Evolutionary conservation across 2,113 vertebrate genomes (phyloP).

Genomic region (Chloropsis cyanopogon): DNA sequence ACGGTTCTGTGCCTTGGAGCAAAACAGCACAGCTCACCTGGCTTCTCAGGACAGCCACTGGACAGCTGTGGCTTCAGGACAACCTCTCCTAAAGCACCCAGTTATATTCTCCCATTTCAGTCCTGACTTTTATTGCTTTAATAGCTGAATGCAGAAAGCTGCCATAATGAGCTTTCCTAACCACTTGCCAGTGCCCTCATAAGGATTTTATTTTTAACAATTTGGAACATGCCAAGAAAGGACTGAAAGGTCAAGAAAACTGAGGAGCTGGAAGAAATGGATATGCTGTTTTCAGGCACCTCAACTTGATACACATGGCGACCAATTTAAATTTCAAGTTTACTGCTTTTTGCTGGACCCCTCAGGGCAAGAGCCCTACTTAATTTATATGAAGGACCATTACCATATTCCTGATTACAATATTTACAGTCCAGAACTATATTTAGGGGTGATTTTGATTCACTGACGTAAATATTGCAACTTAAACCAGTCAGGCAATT

Average conservation of each 20-base stretch:
- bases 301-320: neutral
- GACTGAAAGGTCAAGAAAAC: conserved; percentile 59
- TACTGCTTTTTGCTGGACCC: neutral
- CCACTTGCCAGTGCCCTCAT: conserved; percentile 24
- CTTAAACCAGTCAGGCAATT: neutral
- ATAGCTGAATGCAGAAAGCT: neutral
- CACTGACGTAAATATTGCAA: neutral
- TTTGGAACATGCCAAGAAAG: conserved; percentile 58
- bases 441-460: neutral
- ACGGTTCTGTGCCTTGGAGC: neutral
- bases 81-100: neutral
- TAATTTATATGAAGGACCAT: neutral
- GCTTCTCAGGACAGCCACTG: neutral
- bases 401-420: neutral
- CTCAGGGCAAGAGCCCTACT: neutral
- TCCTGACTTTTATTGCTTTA: neutral
- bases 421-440: neutral
- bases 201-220: conserved; percentile 67
- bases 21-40: neutral
- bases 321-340: neutral
- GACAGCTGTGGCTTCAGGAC: neutral
- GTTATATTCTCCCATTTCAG: neutral
- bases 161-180: neutral
- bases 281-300: conserved; percentile 40
- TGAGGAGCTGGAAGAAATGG: conserved; percentile 53